Percentiles rank a stretch among this genome's conserved stretches.
These are phyloP conservation scores for Peromyscus californicus DNA, from an alignment of 2,113 vertebrate genomes.

Conservation along the genomic window DNA sequence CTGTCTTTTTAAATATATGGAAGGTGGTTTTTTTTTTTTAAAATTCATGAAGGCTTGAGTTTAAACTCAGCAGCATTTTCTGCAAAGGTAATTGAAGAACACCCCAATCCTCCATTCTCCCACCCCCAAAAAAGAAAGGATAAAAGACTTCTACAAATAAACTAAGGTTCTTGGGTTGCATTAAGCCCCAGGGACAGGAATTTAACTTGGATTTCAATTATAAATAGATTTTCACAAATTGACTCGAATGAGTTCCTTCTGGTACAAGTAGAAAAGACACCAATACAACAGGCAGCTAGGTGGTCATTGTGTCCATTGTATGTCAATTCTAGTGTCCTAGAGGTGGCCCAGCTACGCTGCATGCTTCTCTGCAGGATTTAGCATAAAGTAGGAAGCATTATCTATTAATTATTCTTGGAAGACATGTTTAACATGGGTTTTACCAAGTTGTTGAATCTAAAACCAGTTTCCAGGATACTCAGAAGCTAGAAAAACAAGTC, in stretches of 20 bases:
- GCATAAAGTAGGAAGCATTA: not conserved
- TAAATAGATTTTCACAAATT: slow-evolving; percentile 48
- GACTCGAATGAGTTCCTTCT: slow-evolving; percentile 40
- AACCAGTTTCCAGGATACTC: not conserved
- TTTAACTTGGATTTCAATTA: slow-evolving; percentile 63
- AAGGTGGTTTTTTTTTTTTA: slow-evolving; percentile 70
- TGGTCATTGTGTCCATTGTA: not conserved
- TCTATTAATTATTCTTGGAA: not conserved
- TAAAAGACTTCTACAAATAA: slow-evolving; percentile 59
- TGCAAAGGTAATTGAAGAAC: slow-evolving; percentile 63
- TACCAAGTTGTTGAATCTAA: not conserved
- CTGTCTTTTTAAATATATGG: slow-evolving; percentile 67
- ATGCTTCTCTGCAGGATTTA: not conserved
- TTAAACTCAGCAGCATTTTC: slow-evolving; percentile 61
- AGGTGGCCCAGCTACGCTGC: accelerated
- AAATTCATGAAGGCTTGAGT: slow-evolving; percentile 71
- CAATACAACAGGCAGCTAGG: not conserved
- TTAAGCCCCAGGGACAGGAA: slow-evolving; percentile 42
- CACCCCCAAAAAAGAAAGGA: not conserved
- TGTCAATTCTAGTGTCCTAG: not conserved
- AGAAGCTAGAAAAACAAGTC: not conserved
- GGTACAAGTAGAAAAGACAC: not conserved
- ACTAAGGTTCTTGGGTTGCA: not conserved
- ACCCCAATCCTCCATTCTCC: not conserved
- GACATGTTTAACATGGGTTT: not conserved